Base-by-base conservation (phyloP, 2,797 vertebrate species). In the Propithecus perrieri region DNA sequence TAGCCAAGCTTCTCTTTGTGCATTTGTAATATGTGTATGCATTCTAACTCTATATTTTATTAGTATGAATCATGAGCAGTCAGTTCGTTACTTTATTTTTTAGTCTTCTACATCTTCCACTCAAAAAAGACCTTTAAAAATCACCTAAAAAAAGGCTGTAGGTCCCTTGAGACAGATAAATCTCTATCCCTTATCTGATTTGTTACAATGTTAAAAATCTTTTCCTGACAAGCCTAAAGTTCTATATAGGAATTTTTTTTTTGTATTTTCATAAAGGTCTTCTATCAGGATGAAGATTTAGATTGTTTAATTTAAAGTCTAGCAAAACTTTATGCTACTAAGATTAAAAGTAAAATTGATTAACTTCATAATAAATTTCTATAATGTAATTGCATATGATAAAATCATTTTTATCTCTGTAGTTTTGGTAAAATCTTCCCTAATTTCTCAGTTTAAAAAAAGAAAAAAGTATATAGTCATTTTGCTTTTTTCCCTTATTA, bases 121-220 rank as follows among this genome's bases (percentile, higher is more conserved):
- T 78, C 85, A 61, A 87, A 95, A 92, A 71, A 92, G 85, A 94
- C 94, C 57, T 97, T 88, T 96, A 95, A 93, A 97, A 97, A 67
- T 96, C 85, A 96, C 35, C 78, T 88, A 24, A 76, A 94, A 88
- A 95, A 71, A 71, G 30, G 2, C 28, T 13, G 9, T 78, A 57
- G 8, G 10, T 89, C 83, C n/a, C 78, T 85, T 59, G 79, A 95
- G 92, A 85, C 35, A 95, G 79, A 79, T 88, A 96, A 91, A 91
- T 95, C 84, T 88, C 72, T 88, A 55, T 7, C 22, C 61, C 20
- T 94, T 92, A 65, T 59, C 79, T 95, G 65, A 90, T 79, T 96
- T 85, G 55, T 85, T 97, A 88, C 30, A 69, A 75, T 26, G n/a
- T 79, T 90, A 85, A 96, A 97, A 89, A 81, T 96, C 48, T 96